phyloP scores from a whole-genome alignment of 2,113 vertebrate genomes.

The Gallinago jamesoni region DNA sequence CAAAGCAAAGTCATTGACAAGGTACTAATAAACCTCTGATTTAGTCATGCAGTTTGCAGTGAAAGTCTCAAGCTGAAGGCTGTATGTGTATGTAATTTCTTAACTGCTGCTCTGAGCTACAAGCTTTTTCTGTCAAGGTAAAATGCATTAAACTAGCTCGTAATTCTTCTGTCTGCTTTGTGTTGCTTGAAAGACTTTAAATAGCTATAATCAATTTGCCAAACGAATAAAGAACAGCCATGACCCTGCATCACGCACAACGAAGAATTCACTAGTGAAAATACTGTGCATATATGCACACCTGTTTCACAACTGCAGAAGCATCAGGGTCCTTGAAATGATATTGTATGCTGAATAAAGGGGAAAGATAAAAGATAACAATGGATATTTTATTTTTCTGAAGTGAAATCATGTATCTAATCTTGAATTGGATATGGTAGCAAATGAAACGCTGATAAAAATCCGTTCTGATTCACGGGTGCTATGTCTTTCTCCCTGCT shows the following conservation, averaged over 20 bases:
- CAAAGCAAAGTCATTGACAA: slow-evolving; percentile 6
- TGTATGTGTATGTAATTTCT: slow-evolving; percentile 22
- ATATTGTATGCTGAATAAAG: slow-evolving; percentile 51
- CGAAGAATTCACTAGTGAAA: slow-evolving; percentile 38
- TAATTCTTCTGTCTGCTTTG: slow-evolving; percentile 70
- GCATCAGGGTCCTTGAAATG: slow-evolving; percentile 53
- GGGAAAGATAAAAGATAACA: slow-evolving; percentile 32
- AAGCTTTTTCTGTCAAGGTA: slow-evolving; percentile 57
- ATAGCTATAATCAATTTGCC: slow-evolving; percentile 67
- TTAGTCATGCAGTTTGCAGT: slow-evolving; percentile 14
- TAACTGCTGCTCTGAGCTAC: slow-evolving; percentile 41
- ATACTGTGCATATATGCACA: slow-evolving; percentile 3
- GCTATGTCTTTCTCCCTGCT: not conserved
- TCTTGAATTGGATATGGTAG: slow-evolving; percentile 13
- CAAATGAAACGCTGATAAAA: slow-evolving; percentile 24
- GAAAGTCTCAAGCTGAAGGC: slow-evolving; percentile 40
- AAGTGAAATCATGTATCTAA: slow-evolving; percentile 29
- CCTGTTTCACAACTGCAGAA: slow-evolving; percentile 45
- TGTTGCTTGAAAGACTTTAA: slow-evolving; percentile 65
- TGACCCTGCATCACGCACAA: slow-evolving; percentile 49
- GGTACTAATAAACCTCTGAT: slow-evolving; percentile 36
- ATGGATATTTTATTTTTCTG: slow-evolving; percentile 19
- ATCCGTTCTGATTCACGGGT: not conserved
- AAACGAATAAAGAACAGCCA: slow-evolving; percentile 37
- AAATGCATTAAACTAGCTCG: slow-evolving; percentile 55